These are phyloP conservation scores for Cladopsammia gracilis DNA, from an alignment of 64 coral and sea anemone species.

Conservation along the genomic window DNA sequence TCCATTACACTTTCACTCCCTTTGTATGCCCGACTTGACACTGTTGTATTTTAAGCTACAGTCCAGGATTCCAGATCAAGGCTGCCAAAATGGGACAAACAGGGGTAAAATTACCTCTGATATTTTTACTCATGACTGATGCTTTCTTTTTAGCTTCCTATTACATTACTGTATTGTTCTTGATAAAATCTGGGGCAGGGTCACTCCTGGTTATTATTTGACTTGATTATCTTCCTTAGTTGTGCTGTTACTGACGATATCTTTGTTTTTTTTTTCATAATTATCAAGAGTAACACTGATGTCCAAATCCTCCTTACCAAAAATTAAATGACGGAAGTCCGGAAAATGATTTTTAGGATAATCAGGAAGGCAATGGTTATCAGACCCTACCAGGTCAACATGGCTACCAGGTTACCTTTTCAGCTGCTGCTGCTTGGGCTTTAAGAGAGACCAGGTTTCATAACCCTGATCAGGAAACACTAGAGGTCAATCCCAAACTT, in stretches of 20 bases:
- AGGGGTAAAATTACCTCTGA: not conserved
- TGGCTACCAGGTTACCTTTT: constrained; percentile 34
- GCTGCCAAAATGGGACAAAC: not conserved
- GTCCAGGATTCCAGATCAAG: constrained; percentile 22
- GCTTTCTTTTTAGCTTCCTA: not conserved
- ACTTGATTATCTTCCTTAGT: not conserved
- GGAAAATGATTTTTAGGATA: constrained; percentile 68
- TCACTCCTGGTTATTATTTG: not conserved
- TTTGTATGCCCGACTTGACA: constrained; percentile 1
- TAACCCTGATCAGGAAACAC: constrained; percentile 2
- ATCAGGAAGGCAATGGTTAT: constrained; percentile 68
- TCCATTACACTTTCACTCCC: not conserved
- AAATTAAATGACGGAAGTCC: constrained; percentile 74
- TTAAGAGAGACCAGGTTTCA: constrained; percentile 25
- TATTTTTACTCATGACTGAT: not conserved
- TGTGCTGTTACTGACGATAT: too few species aligned
- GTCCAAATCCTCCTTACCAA: constrained; percentile 64
- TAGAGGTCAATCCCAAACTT: constrained; percentile 45
- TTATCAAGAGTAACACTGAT: constrained; percentile 41
- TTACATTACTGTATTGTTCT: too few species aligned
- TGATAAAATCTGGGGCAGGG: not conserved
- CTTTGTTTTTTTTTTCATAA: constrained; percentile 13
- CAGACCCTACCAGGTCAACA: constrained; percentile 31
- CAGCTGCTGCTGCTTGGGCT: constrained; percentile 36
- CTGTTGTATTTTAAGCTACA: constrained; percentile 7